Base-by-base conservation (phyloP, 2,797 vertebrate genomes). In the Rhynchonycteris naso region DNA sequence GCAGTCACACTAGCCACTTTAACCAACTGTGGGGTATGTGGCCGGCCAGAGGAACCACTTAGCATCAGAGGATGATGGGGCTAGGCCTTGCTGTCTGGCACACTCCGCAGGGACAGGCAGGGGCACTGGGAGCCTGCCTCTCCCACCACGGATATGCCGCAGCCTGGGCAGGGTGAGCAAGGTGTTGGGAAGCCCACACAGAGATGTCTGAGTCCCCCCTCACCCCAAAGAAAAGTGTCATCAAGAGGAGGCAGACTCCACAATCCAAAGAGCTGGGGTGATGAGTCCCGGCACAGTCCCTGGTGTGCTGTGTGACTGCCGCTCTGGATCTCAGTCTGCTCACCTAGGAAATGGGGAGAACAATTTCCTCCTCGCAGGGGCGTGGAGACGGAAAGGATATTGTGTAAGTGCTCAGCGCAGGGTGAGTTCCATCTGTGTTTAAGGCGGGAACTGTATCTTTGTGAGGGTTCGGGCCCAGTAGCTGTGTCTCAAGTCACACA, bases 251-350 rank as follows among this genome's bases (percentile, higher is more conserved):
- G n/a, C 1, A 0, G 21, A 30, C 30, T n/a, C 65, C 4, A 26
- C 9, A 7, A 2, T 38, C 71, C 13, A 22, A 63, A 71, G 15
- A 56, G 5, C 50, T 28, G 47, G 21, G 30, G 6, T 15, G 79
- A 33, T 75, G 79, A 33, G 80, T 35, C 78, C 18, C 0, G 13
- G 11, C 1, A 2, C 50, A 5, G 21, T 75, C 16, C 30, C 52
- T 24, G 0, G 4, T 0, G 0, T 8, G 59, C 22, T 15, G 1
- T 0, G 7, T 63, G 58, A 21, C 38, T 68, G 16, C 11, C 22
- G 43, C 61, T 65, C 82, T 22, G 58, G 72, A 72, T n/a, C 65
- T 90, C 88, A 24, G 78, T 69, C 38, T 91, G 58, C 54, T 74
- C 59, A 12, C 8, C 47, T 35, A 58, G 79, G 65, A 59, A 69